Conservation (phyloP, 2,797 vertebrate genomes). For the Rhinatrema bivittatum region DNA sequence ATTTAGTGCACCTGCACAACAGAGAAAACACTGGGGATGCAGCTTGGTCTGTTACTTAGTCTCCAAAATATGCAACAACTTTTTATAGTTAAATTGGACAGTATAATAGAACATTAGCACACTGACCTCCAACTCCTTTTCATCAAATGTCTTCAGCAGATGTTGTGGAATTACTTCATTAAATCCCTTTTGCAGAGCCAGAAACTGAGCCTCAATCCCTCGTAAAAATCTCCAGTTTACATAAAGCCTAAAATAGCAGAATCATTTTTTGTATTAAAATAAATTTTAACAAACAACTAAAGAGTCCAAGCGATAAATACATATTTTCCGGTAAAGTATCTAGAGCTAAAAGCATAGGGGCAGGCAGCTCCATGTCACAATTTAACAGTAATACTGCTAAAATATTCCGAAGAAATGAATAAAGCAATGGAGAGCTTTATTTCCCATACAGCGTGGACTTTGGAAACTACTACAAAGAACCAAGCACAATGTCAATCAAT, state of each 20-base stretch:
- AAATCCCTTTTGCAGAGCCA: conserved; percentile 96
- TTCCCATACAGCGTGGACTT: too few species aligned
- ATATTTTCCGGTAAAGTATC: too few species aligned
- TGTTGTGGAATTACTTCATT: conserved; percentile 97
- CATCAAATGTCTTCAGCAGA: conserved; percentile 93
- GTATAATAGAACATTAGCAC: background rate
- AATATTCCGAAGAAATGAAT: too few species aligned
- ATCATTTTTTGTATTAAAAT: too few species aligned
- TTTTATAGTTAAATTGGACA: conserved; percentile 2
- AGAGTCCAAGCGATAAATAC: too few species aligned
- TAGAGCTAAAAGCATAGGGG: background rate
- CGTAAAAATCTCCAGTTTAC: conserved; percentile 95
- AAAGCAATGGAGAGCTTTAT: too few species aligned
- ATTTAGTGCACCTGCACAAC: background rate
- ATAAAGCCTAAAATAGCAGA: conserved; percentile 68
- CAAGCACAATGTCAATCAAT: too few species aligned
- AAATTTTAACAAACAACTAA: too few species aligned
- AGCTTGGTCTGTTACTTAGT: background rate
- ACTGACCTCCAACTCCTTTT: conserved; percentile 93
- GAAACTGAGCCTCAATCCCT: conserved; percentile 94
- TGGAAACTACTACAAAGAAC: too few species aligned
- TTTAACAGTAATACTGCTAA: too few species aligned
- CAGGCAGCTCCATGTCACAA: too few species aligned
- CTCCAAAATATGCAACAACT: conserved; percentile 2
- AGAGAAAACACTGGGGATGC: conserved; percentile 7